A percentile compares a stretch with the other conserved stretches of the same genome.
Evolutionary conservation across 2,797 vertebrate species (phyloP).

Genomic region (Pangasius larnaudii): DNA sequence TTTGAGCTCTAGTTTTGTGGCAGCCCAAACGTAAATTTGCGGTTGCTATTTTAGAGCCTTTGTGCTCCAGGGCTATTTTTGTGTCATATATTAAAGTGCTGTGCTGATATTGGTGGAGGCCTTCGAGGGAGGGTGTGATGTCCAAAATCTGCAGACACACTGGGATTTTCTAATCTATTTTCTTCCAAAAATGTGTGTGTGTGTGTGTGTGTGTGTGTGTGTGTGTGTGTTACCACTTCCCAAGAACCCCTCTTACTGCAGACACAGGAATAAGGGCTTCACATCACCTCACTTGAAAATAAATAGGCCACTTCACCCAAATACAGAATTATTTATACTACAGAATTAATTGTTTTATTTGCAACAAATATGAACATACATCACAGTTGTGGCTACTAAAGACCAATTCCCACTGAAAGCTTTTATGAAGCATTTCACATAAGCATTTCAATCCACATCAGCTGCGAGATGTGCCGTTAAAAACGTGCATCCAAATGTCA

Average conservation of each 20-base stretch:
- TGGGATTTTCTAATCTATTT: constrained; percentile 2
- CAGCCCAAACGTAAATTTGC: not conserved
- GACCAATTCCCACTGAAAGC: not conserved
- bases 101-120: not conserved
- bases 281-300: not conserved
- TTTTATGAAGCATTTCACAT: not conserved
- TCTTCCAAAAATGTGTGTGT: not conserved
- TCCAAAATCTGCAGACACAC: not conserved
- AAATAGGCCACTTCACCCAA: not conserved
- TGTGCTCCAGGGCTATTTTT: not conserved
- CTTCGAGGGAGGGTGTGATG: not conserved
- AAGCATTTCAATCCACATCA: not conserved
- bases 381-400: not conserved
- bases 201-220: not conserved
- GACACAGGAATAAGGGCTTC: not conserved
- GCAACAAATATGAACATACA: not conserved
- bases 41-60: not conserved
- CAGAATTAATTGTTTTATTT: not conserved
- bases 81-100: not conserved
- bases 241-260: not conserved
- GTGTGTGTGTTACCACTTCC: not conserved
- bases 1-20: not conserved
- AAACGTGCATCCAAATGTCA: not conserved
- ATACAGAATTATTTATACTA: not conserved
- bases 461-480: not conserved